Evolutionary conservation across 1,140 invertebrate genomes (phyloP).

Genomic region (Psilanteris sp.): DNA sequence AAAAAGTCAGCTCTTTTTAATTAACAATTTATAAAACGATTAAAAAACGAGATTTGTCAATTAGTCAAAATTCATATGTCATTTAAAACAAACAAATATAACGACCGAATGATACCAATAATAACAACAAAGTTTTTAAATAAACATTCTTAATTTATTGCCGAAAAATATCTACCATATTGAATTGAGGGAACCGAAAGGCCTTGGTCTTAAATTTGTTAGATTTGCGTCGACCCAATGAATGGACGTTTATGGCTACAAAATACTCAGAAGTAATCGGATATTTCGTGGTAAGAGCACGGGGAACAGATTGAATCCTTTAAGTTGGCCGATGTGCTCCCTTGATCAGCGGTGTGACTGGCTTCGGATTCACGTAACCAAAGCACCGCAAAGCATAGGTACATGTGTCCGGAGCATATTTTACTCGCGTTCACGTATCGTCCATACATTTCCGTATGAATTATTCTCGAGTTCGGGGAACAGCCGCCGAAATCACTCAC

Average conservation of each 20-base stretch:
- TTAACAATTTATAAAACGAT: no score
- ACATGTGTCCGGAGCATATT: conserved; percentile 61
- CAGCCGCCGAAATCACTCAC: conserved; percentile 71
- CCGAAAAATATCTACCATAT: no score
- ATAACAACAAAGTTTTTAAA: no score
- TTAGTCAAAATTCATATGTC: no score
- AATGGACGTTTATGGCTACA: conserved; percentile 45
- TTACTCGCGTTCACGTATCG: conserved; percentile 65
- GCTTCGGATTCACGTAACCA: conserved; percentile 54
- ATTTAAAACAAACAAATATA: no score
- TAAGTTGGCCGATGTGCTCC: conserved; percentile 43
- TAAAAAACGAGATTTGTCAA: no score
- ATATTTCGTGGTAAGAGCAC: conserved; percentile 27
- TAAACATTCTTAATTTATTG: no score
- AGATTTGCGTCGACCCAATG: no score
- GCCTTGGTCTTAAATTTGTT: no score
- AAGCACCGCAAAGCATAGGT: conserved; percentile 51
- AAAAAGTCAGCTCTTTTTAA: no score
- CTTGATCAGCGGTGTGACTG: conserved; percentile 47
- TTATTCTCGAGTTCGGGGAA: conserved; percentile 70
- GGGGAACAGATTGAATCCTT: conserved; percentile 54
- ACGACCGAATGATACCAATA: no score
- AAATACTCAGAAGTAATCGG: conserved; percentile 48
- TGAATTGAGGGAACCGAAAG: no score
- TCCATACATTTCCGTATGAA: conserved; percentile 69